Evolutionary conservation across 37 sponge, comb jelly and placozoan genomes (phyloP), one percentile per base, ranked within the genome.

Genomic region (Amphimedon queenslandica): DNA sequence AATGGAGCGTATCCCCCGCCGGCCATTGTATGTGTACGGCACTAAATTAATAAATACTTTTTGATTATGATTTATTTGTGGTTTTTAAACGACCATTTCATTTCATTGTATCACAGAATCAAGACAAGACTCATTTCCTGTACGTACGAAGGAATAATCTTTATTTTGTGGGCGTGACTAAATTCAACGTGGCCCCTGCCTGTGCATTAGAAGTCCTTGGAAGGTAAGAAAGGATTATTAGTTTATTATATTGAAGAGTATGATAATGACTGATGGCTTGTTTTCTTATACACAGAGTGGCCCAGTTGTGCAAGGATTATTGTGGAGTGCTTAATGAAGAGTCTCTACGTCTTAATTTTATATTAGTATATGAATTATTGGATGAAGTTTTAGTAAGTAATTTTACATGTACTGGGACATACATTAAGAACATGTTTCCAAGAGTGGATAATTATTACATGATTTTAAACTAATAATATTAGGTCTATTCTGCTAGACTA

Each of bases 311-410:
- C 42, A 96, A 96, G 67, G 97, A 96, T 70, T 96, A 93, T 67
- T 96, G 97, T 75, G 97, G 97, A 31, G 73, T 93, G 10, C 64
- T 96, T 25, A 93, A 92, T 70, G 97, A 96, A 76, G 97, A 96
- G 61, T 65, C 94, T 2, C 75, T 96, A 10, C 66, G 97, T 38
- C 81, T 93, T 35, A 96, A 96, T 73, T 96, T 96, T 75, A 83
- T 87, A 1, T 70, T 96, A 0, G 73, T 93, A 4, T 93, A 96
- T 58, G 97, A 96, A 63, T 73, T 96, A 32, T 67, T 93, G 58
- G 96, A 95, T 67, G 96, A 95, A 88, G 96, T 92, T 1, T 40
- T 95, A 66, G 94, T 93, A 24, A 73, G 92, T 74, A 1, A 36
- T 2, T 3, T 71, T n/a, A 2, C 29, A 66, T 70, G 73, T n/a